A percentile compares a stretch with the other conserved stretches of the same genome.
These are phyloP conservation scores for Eupithecia dodoneata DNA, from an alignment of 2,888 invertebrate species.

Conservation along the genomic window DNA sequence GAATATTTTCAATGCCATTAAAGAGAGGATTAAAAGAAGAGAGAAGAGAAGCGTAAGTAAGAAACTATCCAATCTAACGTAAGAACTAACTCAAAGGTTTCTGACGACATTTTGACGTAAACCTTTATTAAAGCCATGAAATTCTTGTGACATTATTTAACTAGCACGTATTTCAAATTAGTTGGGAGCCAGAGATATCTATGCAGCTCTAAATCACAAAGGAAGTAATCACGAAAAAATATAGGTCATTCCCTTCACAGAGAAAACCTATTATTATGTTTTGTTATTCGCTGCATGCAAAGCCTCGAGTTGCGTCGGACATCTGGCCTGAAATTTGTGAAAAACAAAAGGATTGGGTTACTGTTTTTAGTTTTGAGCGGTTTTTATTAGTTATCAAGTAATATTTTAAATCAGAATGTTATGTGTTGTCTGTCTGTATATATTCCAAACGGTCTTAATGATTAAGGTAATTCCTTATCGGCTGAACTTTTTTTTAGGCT, in stretches of 20 bases:
- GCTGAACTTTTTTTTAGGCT: too few relatives aligned
- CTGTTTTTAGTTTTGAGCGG: not conserved
- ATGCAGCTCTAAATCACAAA: not conserved
- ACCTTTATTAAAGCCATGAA: not conserved
- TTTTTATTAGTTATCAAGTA: not conserved
- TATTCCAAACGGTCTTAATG: too few relatives aligned
- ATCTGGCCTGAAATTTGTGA: not conserved
- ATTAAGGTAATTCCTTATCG: too few relatives aligned
- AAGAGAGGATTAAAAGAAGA: too few relatives aligned
- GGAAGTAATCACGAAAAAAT: conserved; percentile 6
- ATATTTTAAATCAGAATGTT: too few relatives aligned
- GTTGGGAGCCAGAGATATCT: not conserved
- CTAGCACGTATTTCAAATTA: conserved; percentile 5
- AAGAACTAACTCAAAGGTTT: too few relatives aligned
- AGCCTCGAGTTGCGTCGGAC: not conserved
- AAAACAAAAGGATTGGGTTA: not conserved
- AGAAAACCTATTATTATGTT: not conserved
- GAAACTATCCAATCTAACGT: too few relatives aligned
- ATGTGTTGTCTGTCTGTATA: too few relatives aligned
- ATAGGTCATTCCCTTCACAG: not conserved
- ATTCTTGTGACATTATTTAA: not conserved
- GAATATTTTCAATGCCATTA: too few relatives aligned
- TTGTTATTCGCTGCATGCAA: conserved; percentile 4
- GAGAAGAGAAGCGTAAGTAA: too few relatives aligned
- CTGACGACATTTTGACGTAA: too few relatives aligned